Evolutionary conservation across 1,140 invertebrate genomes (phyloP), one percentile per base, ranked within the genome.

Genomic region (Sarcophaga peregrina): DNA sequence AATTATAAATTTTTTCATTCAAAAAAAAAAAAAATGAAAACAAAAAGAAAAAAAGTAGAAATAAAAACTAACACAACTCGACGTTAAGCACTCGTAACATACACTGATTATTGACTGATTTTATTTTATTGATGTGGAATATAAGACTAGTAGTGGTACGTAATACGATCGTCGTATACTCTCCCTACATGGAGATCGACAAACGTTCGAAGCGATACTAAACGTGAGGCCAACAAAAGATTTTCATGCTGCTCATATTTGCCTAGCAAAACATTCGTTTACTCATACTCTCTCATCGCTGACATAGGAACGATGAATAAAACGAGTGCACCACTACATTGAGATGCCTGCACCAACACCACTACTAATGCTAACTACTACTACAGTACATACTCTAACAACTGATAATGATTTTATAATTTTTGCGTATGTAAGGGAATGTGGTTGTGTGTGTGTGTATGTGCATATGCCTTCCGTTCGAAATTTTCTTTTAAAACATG

Each of bases 131-230:
- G 25, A 52, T 50, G 45, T 11, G 25, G 25, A 37, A 46, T 47
- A 72, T 11, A 82, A 62, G 58, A 62, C 85, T 85, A 86, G 85
- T 86, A 84, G 25, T 37, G 87, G 76, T 68, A 68, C 62, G 62
- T 25, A 82, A 50, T 72, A 78, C 86, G 88, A 86, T 89, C 88
- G 88, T 88, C 86, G 86, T 85, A 85, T 86, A 88, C 88, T 86
- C 88, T 87, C 86, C 87, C 89, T 87, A 88, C 87, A 90, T 90
- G 89, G 89, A 87, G 89, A 90, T 89, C 89, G 89, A 87, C 89
- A 90, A 90, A 86, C 89, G 89, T 88, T 90, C 89, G 87, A 90
- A 90, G 83, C 86, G 85, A 86, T 90, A 90, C 89, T 90, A 90
- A 90, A 90, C 85, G 84, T 87, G 87, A 84, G 84, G 84, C 84